Evolutionary conservation across 1,140 invertebrate species (phyloP).

Genomic region (Cydia amplana): DNA sequence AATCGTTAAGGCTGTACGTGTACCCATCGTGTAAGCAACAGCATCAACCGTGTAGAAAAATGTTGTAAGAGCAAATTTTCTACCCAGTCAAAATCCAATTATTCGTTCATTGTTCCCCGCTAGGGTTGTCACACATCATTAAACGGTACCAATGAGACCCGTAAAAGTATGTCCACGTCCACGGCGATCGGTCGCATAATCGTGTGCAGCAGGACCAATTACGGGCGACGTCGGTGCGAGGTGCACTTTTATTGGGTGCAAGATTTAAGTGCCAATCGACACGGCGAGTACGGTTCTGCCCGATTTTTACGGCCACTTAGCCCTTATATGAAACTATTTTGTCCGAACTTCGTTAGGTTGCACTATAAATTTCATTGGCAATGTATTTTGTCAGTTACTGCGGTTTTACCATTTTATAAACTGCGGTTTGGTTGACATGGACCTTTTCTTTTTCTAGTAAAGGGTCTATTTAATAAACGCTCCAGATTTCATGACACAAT

Average conservation of each 20-base stretch:
- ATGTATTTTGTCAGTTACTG: not conserved
- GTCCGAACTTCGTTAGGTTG: not conserved
- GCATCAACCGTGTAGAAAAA: conserved; percentile 11
- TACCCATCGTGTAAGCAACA: not conserved
- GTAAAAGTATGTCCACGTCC: conserved; percentile 62
- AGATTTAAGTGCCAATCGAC: conserved; percentile 76
- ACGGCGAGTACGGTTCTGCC: conserved; percentile 60
- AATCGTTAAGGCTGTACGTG: not conserved
- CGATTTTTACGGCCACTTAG: conserved; percentile 70
- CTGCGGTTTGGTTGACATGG: no score
- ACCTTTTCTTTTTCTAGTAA: no score
- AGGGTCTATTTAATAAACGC: no score
- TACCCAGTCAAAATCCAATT: conserved; percentile 73
- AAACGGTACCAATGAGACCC: conserved; percentile 74
- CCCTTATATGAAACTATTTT: conserved; percentile 36
- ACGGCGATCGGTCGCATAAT: conserved; percentile 54
- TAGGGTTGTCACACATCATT: conserved; percentile 71
- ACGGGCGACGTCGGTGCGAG: conserved; percentile 60
- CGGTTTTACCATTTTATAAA: no score
- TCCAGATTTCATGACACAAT: no score
- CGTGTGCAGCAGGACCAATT: conserved; percentile 70
- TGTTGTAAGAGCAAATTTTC: conserved; percentile 48
- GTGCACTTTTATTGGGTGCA: conserved; percentile 77
- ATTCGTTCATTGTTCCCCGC: conserved; percentile 69
- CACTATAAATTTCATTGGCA: not conserved